phyloP scores from a whole-genome alignment of 2,888 invertebrate species.

The Encarsia formosa region DNA sequence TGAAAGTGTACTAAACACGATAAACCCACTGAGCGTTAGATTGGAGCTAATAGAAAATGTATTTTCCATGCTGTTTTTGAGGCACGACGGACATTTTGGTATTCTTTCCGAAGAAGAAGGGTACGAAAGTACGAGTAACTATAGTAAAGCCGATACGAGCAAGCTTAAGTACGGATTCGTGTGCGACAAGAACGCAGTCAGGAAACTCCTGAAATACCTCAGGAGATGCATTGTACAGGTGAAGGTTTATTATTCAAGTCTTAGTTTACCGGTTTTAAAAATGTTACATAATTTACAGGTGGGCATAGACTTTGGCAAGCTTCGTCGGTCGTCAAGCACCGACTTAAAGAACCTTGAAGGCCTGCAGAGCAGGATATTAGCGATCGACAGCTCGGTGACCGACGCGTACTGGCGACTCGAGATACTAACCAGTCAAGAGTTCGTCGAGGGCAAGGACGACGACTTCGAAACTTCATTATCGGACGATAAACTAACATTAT shows the following conservation, averaged over 20 bases:
- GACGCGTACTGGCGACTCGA: slow-evolving; percentile 68
- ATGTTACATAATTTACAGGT: too few species aligned
- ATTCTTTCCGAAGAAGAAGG: slow-evolving; percentile 54
- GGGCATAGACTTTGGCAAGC: slow-evolving; percentile 21
- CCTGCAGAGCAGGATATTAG: slow-evolving; percentile 31
- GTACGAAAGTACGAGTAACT: slow-evolving; percentile 52
- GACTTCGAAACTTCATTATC: neutral
- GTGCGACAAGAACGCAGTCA: slow-evolving; percentile 59
- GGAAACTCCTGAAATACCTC: slow-evolving; percentile 58
- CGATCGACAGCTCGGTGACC: slow-evolving; percentile 42
- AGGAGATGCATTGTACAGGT: slow-evolving; percentile 53
- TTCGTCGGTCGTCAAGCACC: slow-evolving; percentile 1
- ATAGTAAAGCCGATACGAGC: slow-evolving; percentile 34
- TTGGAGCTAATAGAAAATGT: slow-evolving; percentile 68
- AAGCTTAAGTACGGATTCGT: slow-evolving; percentile 53
- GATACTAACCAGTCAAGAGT: slow-evolving; percentile 60
- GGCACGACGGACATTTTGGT: slow-evolving; percentile 57
- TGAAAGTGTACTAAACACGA: slow-evolving; percentile 31
- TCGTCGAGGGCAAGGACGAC: slow-evolving; percentile 28
- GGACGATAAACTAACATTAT: slow-evolving; percentile 32
- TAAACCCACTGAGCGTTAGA: slow-evolving; percentile 36
- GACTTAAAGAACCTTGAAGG: slow-evolving; percentile 28
- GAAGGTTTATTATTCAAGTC: too few species aligned
- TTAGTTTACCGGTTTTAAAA: too few species aligned
- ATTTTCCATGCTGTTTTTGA: slow-evolving; percentile 67